These are phyloP conservation scores for Lasioglossum figueresi DNA, from an alignment of 2,888 invertebrate species.

Conservation along the genomic window DNA sequence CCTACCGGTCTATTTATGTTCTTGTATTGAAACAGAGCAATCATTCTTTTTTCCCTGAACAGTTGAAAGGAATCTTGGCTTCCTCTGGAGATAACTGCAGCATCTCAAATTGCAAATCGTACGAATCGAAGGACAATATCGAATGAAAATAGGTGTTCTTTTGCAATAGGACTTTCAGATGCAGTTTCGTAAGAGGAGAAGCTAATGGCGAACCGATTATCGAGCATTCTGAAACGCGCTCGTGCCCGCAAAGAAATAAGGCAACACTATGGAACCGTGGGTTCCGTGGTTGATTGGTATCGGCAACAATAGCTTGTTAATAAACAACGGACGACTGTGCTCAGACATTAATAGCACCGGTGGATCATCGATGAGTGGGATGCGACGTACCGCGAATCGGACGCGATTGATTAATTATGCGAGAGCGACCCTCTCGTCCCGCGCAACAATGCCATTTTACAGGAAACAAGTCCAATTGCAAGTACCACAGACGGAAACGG, in stretches of 20 bases:
- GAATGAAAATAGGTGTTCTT: background rate
- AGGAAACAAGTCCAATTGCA: background rate
- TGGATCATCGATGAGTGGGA: slow-evolving; percentile 14
- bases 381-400: background rate
- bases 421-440: background rate
- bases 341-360: slow-evolving; percentile 43
- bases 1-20: background rate
- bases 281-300: slow-evolving; percentile 31
- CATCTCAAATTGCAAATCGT: background rate
- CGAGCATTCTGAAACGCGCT: background rate
- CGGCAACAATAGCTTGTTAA: slow-evolving; percentile 33
- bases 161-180: background rate
- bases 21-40: background rate
- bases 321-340: slow-evolving; percentile 23
- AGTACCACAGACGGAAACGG: slow-evolving; percentile 26
- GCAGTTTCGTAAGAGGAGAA: background rate
- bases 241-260: background rate
- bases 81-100: background rate
- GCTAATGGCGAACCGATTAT: background rate
- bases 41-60: background rate
- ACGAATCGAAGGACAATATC: background rate
- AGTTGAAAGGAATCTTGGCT: background rate
- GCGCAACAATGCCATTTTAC: slow-evolving; percentile 37
- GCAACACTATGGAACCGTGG: background rate
- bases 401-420: slow-evolving; percentile 48